These are phyloP conservation scores for Lagodon rhomboides DNA, from an alignment of 2,797 vertebrate species.

Conservation along the genomic window DNA sequence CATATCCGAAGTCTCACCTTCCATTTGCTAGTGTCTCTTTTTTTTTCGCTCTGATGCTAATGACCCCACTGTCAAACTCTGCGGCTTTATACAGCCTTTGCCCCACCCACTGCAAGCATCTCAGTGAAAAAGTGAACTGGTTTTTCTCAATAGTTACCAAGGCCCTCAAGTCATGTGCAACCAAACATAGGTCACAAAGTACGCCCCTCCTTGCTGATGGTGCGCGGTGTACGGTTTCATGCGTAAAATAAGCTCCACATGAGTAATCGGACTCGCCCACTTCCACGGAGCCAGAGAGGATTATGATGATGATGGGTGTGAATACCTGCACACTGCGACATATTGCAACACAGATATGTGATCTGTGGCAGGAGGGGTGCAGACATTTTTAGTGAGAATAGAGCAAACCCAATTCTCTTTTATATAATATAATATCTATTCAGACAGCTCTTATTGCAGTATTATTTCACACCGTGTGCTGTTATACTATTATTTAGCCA, in stretches of 20 bases:
- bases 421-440: not conserved
- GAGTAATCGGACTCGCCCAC: conserved; percentile 40
- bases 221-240: not conserved
- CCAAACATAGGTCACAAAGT: not conserved
- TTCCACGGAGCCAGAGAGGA: rapidly evolving
- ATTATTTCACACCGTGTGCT: not conserved
- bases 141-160: conserved; percentile 27
- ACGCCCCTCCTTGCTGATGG: not conserved
- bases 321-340: not conserved
- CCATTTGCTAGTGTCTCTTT: conserved; percentile 66
- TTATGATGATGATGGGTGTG: conserved; percentile 1
- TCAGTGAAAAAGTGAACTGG: conserved; percentile 15
- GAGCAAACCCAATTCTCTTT: not conserved
- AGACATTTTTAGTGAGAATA: not conserved
- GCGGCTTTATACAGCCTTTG: conserved; percentile 59
- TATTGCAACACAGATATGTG: not conserved
- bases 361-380: not conserved
- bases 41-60: too few species aligned
- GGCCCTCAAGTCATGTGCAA: not conserved
- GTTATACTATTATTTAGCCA: too few species aligned
- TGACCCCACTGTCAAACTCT: not conserved
- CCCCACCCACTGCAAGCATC: conserved; percentile 50
- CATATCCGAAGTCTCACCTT: conserved; percentile 69
- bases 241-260: not conserved
- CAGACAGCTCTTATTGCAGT: not conserved